Base-by-base conservation (phyloP, 1,140 invertebrate species). In the Aphaenogaster rudis region DNA sequence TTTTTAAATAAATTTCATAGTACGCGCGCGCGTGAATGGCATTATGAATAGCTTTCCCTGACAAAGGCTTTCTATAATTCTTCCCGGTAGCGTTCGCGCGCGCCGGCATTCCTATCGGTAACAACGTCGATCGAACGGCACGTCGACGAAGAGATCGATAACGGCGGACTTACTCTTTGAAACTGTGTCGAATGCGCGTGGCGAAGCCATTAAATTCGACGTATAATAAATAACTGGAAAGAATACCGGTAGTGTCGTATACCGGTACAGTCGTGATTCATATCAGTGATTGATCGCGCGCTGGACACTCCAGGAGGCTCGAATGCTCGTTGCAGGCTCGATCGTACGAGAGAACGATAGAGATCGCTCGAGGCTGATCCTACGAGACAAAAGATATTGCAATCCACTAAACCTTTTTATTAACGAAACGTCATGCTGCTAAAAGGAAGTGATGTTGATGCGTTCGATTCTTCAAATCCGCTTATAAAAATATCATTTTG, bases 211-310 rank as follows among this genome's bases (percentile, higher is more conserved):
- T 80, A 87, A 86, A 67, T 72, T 87, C 66, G 74, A 88, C 74
- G 67, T 88, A 87, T 88, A 87, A 88, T 88, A 88, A 88, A 87
- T 88, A 88, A 88, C 85, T 64, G 48, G 42, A 79, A 87, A 86
- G 87, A 88, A 88, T 88, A 88, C 50, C 85, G 21, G 64, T 11
- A 64, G 64, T 54, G 64, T 59, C 54, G 72, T 76, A 76, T 61
- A 63, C 67, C 52, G 59, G 64, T 78, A 52, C 63, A 67, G 52
- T 63, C 74, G 48, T 69, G 72, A 88, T 87, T 86, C 74, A 67
- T 87, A 69, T 79, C 85, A 61, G 39, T 87, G 87, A 88, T 87
- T 80, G 85, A 88, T 88, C 74, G 66, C 50, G 17, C n/a, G 72
- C 54, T 63, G 21, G 36, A 61, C 59, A 74, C 80, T 84, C 85